Evolutionary conservation across 2,888 invertebrate genomes (phyloP), one percentile per base, ranked within the genome.

Genomic region (Eumerus sabulonum): DNA sequence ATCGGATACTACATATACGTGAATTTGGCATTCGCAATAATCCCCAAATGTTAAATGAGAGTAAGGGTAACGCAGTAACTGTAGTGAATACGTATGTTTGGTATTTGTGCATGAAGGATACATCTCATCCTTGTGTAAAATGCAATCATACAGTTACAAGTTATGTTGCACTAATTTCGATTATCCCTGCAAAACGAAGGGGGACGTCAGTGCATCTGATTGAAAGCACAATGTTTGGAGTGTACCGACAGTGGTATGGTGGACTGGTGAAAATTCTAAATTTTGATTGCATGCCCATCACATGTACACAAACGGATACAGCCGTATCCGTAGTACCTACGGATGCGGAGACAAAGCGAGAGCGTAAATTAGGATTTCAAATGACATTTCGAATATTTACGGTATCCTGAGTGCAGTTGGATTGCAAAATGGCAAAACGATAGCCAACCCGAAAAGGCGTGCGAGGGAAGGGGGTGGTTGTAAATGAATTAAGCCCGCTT

Each of bases 301-400:
- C 79, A 79, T 68, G 74, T 68, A 27, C 7, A 27, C 27, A 7
- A 27, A 27, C 27, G 27, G n/a, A n/a, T n/a, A n/a, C 27, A 27
- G 2, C 27, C 27, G 27, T 27, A 27, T 27, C 27, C 27, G 27
- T 27, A 27, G 27, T 4, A 27, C 7, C n/a, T n/a, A n/a, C n/a
- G n/a, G n/a, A 27, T 2, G 27, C 27, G 7, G 27, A 27, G 27
- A 79, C 79, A 79, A 66, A 70, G 73, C 74, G 56, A 79, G 74
- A 88, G 88, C 87, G 87, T 87, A 87, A 88, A 87, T 88, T 87
- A 87, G 87, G 88, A 87, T 88, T 87, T 88, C 88, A 86, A 87
- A 88, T 87, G 87, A 88, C 87, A 87, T 88, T 87, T 88, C 85
- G 87, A 87, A 87, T 87, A 87, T 87, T 87, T 87, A 87, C 87